Evolutionary conservation across 1,140 invertebrate genomes (phyloP), one percentile per base, ranked within the genome.

Genomic region (Pseudomyrmex concolor): DNA sequence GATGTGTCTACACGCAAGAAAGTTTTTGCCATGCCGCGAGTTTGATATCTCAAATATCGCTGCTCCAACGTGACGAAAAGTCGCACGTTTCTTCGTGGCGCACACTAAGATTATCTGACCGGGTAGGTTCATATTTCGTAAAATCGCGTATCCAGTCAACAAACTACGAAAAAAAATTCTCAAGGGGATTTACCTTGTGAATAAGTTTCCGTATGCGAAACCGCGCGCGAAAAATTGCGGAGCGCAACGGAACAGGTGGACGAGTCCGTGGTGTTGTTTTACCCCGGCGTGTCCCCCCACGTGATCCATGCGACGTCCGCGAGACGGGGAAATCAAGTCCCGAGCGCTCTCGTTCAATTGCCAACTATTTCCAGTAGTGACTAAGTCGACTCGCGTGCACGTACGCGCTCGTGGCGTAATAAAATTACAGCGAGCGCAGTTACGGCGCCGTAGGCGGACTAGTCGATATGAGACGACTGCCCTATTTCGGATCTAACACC

Each of bases 371-470:
- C 74, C 86, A 90, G 85, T 90, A 86, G 89, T 90, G 89, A 90
- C 83, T 90, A 90, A 90, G 85, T 66, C 15, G 64, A 43, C 74
- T 84, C 77, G 76, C 63, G 80, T 64, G 66, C 67, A 73, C 68
- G 76, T 50, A 54, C 59, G 43, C 59, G 80, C 62, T 43, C 19
- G 15, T 54, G 34, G 67, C n/a, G 73, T 84, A 77, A 84, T 84
- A 84, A 84, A 84, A 84, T 83, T 83, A 83, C 57, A 22, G 73
- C 50, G 60, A 73, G 62, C 72, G 68, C 84, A 66, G 84, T 86
- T 90, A 86, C 91, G 91, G 90, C 90, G 93, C 91, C 86, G 89
- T 90, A 83, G 89, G 89, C 89, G 89, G 74, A 90, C 89, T 74
- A 59, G 89, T 87, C 78, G 22, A 50, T 66, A 51, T 71, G 84